Evolutionary conservation across 2,797 vertebrate genomes (phyloP), one percentile per base, ranked within the genome.

Genomic region (Sebastes umbrosus): DNA sequence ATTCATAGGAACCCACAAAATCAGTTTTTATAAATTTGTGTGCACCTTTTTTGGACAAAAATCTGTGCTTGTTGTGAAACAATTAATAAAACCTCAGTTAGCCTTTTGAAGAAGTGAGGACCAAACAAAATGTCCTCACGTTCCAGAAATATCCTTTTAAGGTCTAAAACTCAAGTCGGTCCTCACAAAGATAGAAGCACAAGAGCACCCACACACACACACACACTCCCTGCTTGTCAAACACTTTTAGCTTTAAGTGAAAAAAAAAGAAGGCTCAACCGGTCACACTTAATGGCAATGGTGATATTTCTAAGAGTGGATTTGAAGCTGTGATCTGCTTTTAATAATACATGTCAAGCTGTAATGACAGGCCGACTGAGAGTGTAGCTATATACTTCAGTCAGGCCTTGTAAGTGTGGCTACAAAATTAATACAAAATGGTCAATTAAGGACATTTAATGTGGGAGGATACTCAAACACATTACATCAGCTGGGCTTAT

Each of bases 281-380:
- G 36, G 32, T 66, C 58, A 70, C 29, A 52, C 27, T 46, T 6
- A 11, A 20, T 31, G 12, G 54, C 46, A 58, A 8, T 9, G 52
- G 34, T 43, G 13, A 68, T 43, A 36, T 62, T 68, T 68, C 62
- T 27, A 43, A 36, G 73, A 43, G 24, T 59, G 34, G 22, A 58
- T 63, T 80, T 50, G 25, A 73, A 52, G 59, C 73, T 9, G n/a
- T 50, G 32, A 74, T 77, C 55, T 63, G 8, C 18, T 69, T 69
- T 43, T 50, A 67, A 77, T 46, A 52, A 52, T 54, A 64, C 39
- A 14, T 24, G 24, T 32, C 0, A 12, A 57, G 59, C 70, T 74
- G 52, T 32, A 72, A 72, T 59, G 52, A 58, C 32, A 54, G 59
- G 25, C 60, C 11, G 4, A 29, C 66, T 32, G 36, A 77, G 11